Evolutionary conservation across 1,140 invertebrate species (phyloP).

Genomic region (Drosophila novamexicana): DNA sequence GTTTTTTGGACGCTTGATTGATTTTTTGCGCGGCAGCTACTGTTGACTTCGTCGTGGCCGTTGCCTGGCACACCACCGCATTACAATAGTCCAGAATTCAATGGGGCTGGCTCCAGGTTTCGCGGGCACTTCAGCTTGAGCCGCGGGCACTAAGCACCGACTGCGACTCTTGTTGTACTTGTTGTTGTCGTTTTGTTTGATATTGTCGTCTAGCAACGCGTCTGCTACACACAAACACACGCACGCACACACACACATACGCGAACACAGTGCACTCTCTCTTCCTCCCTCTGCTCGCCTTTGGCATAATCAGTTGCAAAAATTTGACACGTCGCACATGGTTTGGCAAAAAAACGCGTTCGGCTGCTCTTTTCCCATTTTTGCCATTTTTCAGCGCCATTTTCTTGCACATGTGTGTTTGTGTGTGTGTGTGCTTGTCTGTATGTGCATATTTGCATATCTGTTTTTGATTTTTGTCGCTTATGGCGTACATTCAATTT

Average conservation of each 20-base stretch:
- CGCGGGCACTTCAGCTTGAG: slow-evolving; percentile 43
- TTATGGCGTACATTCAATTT: slow-evolving; percentile 77
- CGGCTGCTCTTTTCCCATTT: slow-evolving; percentile 10
- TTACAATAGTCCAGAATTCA: slow-evolving; percentile 52
- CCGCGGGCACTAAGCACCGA: slow-evolving; percentile 68
- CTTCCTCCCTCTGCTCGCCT: slow-evolving; percentile 16
- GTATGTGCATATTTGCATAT: slow-evolving; percentile 70
- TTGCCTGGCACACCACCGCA: slow-evolving; percentile 43
- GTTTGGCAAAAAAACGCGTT: slow-evolving; percentile 40
- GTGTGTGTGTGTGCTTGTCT: slow-evolving; percentile 16
- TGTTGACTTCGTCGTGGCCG: slow-evolving; percentile 35
- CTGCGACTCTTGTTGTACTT: slow-evolving; percentile 12
- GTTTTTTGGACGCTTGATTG: slow-evolving; percentile 60
- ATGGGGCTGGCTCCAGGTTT: not conserved
- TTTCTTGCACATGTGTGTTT: slow-evolving; percentile 30
- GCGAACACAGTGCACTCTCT: slow-evolving; percentile 30
- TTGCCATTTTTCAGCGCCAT: slow-evolving; percentile 35
- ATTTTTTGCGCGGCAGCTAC: slow-evolving; percentile 49
- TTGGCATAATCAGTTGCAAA: slow-evolving; percentile 76
- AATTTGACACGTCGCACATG: slow-evolving; percentile 66
- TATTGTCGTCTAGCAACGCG: slow-evolving; percentile 79
- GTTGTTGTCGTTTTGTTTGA: slow-evolving; percentile 68
- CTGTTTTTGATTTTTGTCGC: slow-evolving; percentile 82
- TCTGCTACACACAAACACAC: slow-evolving; percentile 43
- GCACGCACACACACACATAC: slow-evolving; percentile 7